These are phyloP conservation scores for Tribolium madens DNA, from an alignment of 1,140 invertebrate genomes.

Conservation along the genomic window DNA sequence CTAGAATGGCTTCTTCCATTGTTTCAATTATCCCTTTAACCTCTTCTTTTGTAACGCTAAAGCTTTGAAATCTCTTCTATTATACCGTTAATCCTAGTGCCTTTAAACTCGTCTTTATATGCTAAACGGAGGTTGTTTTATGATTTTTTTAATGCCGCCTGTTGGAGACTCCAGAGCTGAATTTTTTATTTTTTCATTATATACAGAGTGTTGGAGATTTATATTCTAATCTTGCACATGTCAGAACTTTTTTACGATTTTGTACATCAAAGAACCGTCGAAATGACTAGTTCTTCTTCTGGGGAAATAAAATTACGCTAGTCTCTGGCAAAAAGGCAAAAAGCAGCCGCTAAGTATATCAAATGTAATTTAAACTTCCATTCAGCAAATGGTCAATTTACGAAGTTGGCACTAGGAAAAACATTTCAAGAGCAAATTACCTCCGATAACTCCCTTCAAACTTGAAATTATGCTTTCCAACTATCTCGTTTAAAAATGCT, in stretches of 20 bases:
- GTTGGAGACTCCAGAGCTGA: no score
- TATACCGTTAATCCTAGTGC: constrained; percentile 12
- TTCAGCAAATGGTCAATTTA: background rate
- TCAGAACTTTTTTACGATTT: no score
- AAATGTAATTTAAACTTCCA: background rate
- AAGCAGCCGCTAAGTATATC: background rate
- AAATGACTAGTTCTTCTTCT: background rate
- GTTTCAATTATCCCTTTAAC: constrained; percentile 34
- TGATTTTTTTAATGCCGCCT: background rate
- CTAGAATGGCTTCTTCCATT: constrained; percentile 9
- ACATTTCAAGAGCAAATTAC: background rate
- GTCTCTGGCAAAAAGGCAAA: background rate
- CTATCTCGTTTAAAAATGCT: background rate
- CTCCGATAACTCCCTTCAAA: background rate
- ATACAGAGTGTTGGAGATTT: no score
- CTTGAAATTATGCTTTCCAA: background rate
- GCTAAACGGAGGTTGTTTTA: background rate
- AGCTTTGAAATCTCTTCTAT: constrained; percentile 11
- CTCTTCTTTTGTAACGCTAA: constrained; percentile 19
- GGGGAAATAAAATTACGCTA: background rate
- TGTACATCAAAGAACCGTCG: no score
- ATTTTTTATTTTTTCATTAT: no score
- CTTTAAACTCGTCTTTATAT: background rate
- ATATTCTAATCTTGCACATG: no score
- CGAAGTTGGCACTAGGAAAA: background rate